Evolutionary conservation across 2,797 vertebrate genomes (phyloP), one percentile per base, ranked within the genome.

Genomic region (Eulemur coronatus): DNA sequence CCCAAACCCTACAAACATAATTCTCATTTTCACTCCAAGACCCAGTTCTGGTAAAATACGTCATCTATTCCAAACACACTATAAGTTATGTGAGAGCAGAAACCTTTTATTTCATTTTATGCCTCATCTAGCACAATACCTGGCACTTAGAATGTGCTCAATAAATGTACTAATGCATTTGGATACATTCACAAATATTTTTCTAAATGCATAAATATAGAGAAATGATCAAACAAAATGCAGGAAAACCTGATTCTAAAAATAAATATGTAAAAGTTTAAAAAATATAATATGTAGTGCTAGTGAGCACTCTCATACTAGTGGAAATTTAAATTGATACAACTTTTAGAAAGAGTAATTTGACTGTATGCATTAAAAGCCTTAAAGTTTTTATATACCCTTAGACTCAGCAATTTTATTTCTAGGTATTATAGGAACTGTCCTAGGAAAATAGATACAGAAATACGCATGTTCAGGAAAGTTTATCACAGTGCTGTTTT

Each of bases 331-430:
- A 78, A 92, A 57, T 33, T 80, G 41, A 78, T 72, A 91, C 12
- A 96, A 81, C n/a, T 89, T 89, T 97, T 73, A 89, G 43, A 84
- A 95, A 96, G 35, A 55, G 46, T 73, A 63, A 94, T 89, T 96
- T 97, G 79, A 93, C 59, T 88, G 0, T 41, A 55, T 30, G 5
- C 67, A 84, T 50, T 89, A 94, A 96, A 93, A 94, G 24, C 17
- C n/a, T 80, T 86, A 57, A 96, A 84, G 48, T 20, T 17, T 86
- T 57, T 91, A 67, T 4, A 89, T 70, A 80, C 24, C 14, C 79
- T 76, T 96, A 87, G 84, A 97, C 70, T 96, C 75, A 88, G 43
- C 9, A 57, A 95, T 81, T 96, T 91, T 84, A 97, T 88, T 95
- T 96, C 70, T 94, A 78, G 78, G n/a, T 35, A 95, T 76, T 91